Evolutionary conservation across 2,797 vertebrate genomes (phyloP).

Genomic region (Ibycter americanus): DNA sequence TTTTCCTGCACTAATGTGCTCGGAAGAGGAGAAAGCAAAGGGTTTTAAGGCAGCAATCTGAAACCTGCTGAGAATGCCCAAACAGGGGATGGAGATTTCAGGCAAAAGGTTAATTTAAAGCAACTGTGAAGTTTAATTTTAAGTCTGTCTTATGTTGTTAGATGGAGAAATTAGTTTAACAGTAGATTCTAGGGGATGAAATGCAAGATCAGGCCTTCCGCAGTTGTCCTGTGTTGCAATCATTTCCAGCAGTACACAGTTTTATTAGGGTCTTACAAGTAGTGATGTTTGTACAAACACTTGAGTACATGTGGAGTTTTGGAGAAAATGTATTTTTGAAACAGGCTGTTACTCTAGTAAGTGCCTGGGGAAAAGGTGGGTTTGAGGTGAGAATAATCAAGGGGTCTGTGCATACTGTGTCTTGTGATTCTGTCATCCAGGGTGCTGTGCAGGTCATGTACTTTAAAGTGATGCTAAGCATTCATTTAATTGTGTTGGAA

Average conservation of each 20-base stretch:
- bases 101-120: neutral
- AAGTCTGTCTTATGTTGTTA: neutral
- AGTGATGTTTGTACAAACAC: neutral
- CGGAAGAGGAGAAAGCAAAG: neutral
- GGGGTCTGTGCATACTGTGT: neutral
- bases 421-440: neutral
- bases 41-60: neutral
- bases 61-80: neutral
- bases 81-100: neutral
- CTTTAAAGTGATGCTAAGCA: neutral
- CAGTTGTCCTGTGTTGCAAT: neutral
- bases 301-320: neutral
- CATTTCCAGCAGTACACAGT: neutral
- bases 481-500: neutral
- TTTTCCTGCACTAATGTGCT: neutral
- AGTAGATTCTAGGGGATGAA: neutral
- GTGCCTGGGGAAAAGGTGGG: neutral
- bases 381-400: neutral
- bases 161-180: neutral
- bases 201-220: neutral
- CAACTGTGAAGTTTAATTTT: neutral
- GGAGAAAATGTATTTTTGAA: neutral
- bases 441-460: accelerated
- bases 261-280: neutral
- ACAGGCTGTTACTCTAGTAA: neutral